Base-by-base conservation (phyloP, 2,113 vertebrate genomes). In the Mustela nigripes region DNA sequence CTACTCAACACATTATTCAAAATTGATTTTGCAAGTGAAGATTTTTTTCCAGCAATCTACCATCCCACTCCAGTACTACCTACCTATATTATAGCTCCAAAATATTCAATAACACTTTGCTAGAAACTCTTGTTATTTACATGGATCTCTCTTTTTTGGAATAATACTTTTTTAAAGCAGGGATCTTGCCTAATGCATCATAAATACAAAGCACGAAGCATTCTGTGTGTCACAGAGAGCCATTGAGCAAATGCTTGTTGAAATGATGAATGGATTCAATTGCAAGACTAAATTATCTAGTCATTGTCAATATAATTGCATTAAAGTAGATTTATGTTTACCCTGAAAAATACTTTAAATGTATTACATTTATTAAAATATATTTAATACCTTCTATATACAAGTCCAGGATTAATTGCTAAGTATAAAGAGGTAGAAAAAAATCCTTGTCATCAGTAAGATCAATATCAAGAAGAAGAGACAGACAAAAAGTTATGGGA, bases 271-370 rank as follows among this genome's bases (percentile, higher is more conserved):
- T 89, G 39, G 14, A 56, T 63, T 93, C 36, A 86, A 73, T 36
- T 73, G 11, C 2, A 92, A 24, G 22, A 56, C 10, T 92, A 83
- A 62, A 87, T 80, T 39, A 79, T 82, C 9, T 90, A 36, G 53
- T 81, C 21, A 83, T 73, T 31, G 31, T 93, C 14, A 84, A 53
- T 73, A 79, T 67, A 53, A n/a, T 31, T 56, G 9, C 56, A 18
- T 56, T 93, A 95, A 93, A 39, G 73, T 58, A 89, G 39, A 84
- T 65, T 79, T 74, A 79, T 45, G 15, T 12, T 89, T 76, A 63
- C 21, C 78, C n/a, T 91, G n/a, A 9, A 42, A 93, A 95, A 88
- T 67, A 42, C 28, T 94, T 62, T 42, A 84, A 80, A 94, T 74
- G 4, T 74, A 62, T 4, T 0, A 60, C 1, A 33, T 88, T n/a